These are phyloP conservation scores for Drosophila borealis DNA, from an alignment of 2,888 invertebrate species.

Conservation along the genomic window DNA sequence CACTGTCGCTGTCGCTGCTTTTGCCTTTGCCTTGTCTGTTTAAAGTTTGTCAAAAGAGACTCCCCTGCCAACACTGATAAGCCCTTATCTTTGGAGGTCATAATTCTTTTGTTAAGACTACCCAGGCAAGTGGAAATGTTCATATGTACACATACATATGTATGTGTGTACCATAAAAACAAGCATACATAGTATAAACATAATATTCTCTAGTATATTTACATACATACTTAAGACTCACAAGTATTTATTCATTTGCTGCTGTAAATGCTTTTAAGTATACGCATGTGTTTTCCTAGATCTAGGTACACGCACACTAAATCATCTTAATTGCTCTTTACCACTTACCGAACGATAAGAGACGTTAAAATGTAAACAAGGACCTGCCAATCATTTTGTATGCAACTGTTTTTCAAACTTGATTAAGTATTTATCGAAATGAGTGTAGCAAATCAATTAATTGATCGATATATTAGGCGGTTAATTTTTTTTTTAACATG, in stretches of 20 bases:
- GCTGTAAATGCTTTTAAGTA: constrained; percentile 2
- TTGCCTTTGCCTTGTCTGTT: constrained; percentile 22
- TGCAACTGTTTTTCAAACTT: background rate
- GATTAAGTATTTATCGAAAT: background rate
- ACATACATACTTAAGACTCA: background rate
- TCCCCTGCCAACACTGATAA: constrained; percentile 47
- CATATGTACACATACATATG: constrained; percentile 1
- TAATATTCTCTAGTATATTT: background rate
- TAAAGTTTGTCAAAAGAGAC: constrained; percentile 36
- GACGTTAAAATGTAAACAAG: background rate
- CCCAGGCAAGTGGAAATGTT: constrained; percentile 21
- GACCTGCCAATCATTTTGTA: background rate
- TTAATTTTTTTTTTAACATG: background rate
- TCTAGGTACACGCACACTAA: constrained; percentile 10
- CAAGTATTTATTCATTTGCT: background rate
- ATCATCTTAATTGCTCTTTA: constrained; percentile 28
- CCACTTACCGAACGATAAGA: background rate
- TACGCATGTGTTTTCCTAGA: background rate
- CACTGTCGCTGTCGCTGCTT: constrained; percentile 3
- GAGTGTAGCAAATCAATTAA: too few relatives aligned
- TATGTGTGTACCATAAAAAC: background rate
- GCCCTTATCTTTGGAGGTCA: constrained; percentile 56
- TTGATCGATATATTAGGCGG: background rate
- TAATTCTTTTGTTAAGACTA: constrained; percentile 49
- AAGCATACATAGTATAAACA: constrained; percentile 4